phyloP scores from a whole-genome alignment of 1,140 invertebrate genomes.

The Drosophila lacertosa region DNA sequence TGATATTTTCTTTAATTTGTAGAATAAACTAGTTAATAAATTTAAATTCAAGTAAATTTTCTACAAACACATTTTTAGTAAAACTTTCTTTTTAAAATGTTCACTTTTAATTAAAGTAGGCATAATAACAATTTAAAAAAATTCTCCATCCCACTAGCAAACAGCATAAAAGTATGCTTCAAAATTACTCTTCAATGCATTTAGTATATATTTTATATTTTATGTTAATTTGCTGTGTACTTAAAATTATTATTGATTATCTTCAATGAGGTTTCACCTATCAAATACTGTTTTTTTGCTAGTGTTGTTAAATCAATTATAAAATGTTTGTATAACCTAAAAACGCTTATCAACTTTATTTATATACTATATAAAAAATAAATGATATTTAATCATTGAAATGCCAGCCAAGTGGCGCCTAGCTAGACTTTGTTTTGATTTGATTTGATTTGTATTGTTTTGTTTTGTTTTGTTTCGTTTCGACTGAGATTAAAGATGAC shows the following conservation, averaged over 20 bases:
- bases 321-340: slow-evolving; percentile 44
- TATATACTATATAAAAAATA: neutral
- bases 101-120: too few species aligned
- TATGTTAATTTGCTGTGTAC: neutral
- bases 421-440: slow-evolving; percentile 37
- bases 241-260: neutral
- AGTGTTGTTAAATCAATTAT: slow-evolving; percentile 22
- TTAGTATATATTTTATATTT: neutral
- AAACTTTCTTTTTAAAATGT: too few species aligned
- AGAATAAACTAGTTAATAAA: too few species aligned
- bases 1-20: too few species aligned
- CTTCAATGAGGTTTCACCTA: neutral
- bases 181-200: neutral
- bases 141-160: too few species aligned
- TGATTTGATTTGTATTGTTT: too few species aligned
- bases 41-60: too few species aligned
- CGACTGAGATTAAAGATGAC: slow-evolving; percentile 20
- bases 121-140: too few species aligned
- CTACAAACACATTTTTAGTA: too few species aligned
- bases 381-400: slow-evolving; percentile 24
- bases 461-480: slow-evolving; percentile 32
- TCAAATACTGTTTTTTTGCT: neutral
- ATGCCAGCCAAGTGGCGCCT: slow-evolving; percentile 28
- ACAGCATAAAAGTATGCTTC: slow-evolving; percentile 18
- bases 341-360: slow-evolving; percentile 36